Percentiles rank a stretch among this genome's conserved stretches.
Evolutionary conservation across 2,113 vertebrate genomes (phyloP).

Genomic region (Onychorhynchus coronatus): DNA sequence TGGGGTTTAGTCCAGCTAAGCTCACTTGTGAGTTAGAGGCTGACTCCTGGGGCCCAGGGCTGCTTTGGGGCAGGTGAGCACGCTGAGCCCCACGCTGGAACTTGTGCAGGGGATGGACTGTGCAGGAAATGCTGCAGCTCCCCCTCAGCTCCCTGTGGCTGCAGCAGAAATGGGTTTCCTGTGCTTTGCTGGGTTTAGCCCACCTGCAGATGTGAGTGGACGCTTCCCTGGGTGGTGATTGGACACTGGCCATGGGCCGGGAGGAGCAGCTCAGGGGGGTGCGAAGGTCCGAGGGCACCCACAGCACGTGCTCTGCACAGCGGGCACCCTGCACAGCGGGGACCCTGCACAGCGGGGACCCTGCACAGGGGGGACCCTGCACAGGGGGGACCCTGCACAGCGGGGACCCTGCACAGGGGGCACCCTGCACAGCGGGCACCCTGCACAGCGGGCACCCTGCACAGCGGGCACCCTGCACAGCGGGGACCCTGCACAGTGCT

Average conservation of each 20-base stretch:
- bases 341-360: no score
- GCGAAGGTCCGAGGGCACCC: accelerated
- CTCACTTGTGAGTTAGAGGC: accelerated
- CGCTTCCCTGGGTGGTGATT: accelerated
- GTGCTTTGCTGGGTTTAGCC: not conserved
- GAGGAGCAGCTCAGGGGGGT: accelerated
- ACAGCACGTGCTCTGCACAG: accelerated
- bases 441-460: no score
- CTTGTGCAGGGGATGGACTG: accelerated
- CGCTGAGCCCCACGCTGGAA: accelerated
- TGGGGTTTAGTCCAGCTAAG: not conserved
- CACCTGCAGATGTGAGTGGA: not conserved
- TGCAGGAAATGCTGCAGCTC: not conserved
- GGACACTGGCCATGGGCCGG: accelerated
- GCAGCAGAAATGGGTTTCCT: not conserved
- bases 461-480: no score
- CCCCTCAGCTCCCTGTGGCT: not conserved
- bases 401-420: not conserved
- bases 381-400: not conserved
- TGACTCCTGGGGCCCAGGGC: not conserved
- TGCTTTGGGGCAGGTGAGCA: not conserved
- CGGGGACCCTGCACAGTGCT: no score
- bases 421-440: no score
- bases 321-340: no score
- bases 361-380: no score